Evolutionary conservation across 2,797 vertebrate species (phyloP).

Genomic region (Premnoplex brunnescens): DNA sequence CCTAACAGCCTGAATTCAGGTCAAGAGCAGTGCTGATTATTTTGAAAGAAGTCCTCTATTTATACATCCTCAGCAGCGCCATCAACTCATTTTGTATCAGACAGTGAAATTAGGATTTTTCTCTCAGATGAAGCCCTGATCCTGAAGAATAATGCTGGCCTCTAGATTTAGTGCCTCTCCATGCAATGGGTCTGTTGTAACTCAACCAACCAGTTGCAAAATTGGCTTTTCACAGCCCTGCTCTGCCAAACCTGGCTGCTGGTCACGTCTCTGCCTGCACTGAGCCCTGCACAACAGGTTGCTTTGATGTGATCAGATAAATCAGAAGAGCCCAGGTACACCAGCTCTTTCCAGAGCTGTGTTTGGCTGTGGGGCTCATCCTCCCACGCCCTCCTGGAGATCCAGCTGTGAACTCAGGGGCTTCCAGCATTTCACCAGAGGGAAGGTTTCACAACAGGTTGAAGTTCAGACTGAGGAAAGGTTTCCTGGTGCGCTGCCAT

Average conservation of each 20-base stretch:
- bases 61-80: not conserved
- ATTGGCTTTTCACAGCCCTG: not conserved
- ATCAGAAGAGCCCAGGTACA: not conserved
- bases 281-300: not conserved
- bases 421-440: constrained; percentile 5
- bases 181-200: not conserved
- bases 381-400: accelerated
- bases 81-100: not conserved
- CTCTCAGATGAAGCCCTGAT: not conserved
- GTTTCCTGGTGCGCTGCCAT: not conserved
- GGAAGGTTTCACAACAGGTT: constrained; percentile 19
- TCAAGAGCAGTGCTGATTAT: constrained; percentile 27
- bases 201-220: not conserved
- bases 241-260: not conserved
- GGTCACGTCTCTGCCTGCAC: not conserved
- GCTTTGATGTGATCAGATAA: not conserved
- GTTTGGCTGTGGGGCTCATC: not conserved
- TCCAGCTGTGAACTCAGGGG: not conserved
- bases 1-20: constrained; percentile 27
- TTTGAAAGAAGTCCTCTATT: not conserved
- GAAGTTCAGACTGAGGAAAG: constrained; percentile 4
- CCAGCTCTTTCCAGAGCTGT: not conserved
- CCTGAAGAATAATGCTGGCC: not conserved
- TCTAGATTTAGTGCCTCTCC: not conserved
- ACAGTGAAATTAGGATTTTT: constrained; percentile 23